phyloP scores from a whole-genome alignment of 2,797 vertebrate species.

The Gallirallus australis region DNA sequence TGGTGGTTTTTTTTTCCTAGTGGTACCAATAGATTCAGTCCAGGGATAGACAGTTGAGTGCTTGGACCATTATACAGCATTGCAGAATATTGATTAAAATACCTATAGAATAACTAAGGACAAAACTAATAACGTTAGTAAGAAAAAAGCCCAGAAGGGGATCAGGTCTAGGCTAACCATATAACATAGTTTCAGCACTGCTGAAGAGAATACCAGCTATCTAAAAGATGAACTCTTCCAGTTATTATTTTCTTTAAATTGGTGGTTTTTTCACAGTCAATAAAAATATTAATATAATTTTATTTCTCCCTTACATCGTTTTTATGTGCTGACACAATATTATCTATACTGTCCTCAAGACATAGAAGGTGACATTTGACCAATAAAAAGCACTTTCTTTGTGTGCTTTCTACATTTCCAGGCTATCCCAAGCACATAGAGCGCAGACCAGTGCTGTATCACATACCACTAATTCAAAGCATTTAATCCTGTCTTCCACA shows the following conservation, averaged over 20 bases:
- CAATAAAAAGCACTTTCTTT: not conserved
- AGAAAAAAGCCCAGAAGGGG: conserved; percentile 1
- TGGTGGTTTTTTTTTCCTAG: not conserved
- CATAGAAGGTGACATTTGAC: not conserved
- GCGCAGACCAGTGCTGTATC: not conserved
- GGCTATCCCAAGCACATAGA: not conserved
- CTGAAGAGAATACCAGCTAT: conserved; percentile 16
- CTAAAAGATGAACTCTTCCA: not conserved
- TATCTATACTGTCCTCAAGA: conserved; percentile 8
- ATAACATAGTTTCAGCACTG: not conserved
- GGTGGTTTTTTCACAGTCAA: not conserved
- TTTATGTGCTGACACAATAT: conserved; percentile 11
- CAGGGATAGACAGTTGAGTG: not conserved
- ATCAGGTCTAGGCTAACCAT: not conserved
- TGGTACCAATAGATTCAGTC: not conserved
- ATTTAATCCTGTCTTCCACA: conserved; percentile 8
- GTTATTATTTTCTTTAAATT: not conserved
- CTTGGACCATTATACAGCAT: not conserved
- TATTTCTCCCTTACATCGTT: conserved; percentile 37
- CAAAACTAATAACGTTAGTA: not conserved
- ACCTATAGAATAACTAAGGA: not conserved
- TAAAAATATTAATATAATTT: conserved; percentile 62
- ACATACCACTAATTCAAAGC: not conserved
- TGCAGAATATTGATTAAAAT: conserved; percentile 30
- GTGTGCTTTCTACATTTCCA: not conserved